Percentiles rank a stretch among this genome's conserved stretches.
These are phyloP conservation scores for Tolmerus cingulatus DNA, from an alignment of 2,888 invertebrate genomes.

Conservation along the genomic window DNA sequence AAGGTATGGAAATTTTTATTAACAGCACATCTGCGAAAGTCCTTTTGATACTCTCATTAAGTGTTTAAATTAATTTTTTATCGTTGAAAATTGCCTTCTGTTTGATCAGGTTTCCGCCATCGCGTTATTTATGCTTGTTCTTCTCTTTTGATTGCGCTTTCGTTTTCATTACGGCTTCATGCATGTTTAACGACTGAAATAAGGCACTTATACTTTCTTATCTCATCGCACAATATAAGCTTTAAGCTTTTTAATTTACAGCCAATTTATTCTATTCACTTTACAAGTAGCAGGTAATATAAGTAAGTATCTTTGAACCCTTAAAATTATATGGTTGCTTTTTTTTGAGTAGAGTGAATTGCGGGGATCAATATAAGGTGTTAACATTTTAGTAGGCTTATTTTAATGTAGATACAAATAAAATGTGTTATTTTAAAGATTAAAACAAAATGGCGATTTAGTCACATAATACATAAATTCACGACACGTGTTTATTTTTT, in stretches of 20 bases:
- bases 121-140: not conserved
- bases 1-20: constrained; percentile 2
- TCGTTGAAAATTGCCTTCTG: constrained; percentile 7
- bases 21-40: constrained; percentile 18
- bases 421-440: too few species aligned
- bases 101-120: not conserved
- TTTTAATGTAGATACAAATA: too few species aligned
- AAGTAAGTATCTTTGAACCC: too few species aligned
- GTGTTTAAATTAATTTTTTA: constrained; percentile 21
- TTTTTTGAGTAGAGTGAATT: too few species aligned
- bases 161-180: not conserved
- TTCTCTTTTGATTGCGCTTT: not conserved
- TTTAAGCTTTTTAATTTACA: not conserved
- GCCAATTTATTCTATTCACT: not conserved
- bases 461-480: too few species aligned
- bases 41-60: constrained; percentile 26
- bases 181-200: not conserved
- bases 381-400: too few species aligned
- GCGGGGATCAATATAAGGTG: too few species aligned
- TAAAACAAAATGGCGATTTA: too few species aligned
- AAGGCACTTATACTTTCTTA: not conserved
- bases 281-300: too few species aligned
- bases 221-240: not conserved
- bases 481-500: too few species aligned
- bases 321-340: too few species aligned